Conservation (phyloP, 2,888 invertebrate species). For the Papilio elwesi region DNA sequence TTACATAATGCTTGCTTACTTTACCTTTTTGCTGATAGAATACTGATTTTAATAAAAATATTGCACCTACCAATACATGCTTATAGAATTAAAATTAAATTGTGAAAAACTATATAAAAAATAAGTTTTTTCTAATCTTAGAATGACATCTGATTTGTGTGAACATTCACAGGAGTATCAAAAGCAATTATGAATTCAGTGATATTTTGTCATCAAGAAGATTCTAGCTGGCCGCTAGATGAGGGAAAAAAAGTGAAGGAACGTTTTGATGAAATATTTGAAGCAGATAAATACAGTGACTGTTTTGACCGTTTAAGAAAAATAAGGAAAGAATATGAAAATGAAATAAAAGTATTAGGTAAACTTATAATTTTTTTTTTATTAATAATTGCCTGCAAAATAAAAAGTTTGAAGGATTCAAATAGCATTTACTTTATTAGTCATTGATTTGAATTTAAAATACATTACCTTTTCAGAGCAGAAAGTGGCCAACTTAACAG, state of each 20-base stretch:
- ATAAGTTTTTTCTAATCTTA: too few relatives aligned
- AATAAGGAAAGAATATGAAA: constrained; percentile 85
- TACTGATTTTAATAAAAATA: too few relatives aligned
- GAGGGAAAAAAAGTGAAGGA: constrained; percentile 97
- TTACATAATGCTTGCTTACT: too few relatives aligned
- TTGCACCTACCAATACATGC: too few relatives aligned
- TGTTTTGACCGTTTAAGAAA: constrained; percentile 91
- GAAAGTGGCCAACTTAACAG: constrained; percentile 79
- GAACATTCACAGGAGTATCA: constrained; percentile 88
- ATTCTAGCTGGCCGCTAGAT: constrained; percentile 97
- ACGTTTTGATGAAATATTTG: constrained; percentile 99
- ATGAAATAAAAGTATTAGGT: constrained; percentile 82
- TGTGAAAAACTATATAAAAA: too few relatives aligned
- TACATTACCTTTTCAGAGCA: constrained; percentile 63
- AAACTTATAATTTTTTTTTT: constrained; percentile 44
- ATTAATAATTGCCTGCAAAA: not conserved
- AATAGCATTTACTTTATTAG: not conserved
- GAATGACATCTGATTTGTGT: too few relatives aligned
- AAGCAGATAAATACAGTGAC: constrained; percentile 95
- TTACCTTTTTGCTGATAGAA: too few relatives aligned
- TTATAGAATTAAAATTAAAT: too few relatives aligned
- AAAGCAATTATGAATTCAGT: constrained; percentile 97
- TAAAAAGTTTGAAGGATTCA: not conserved
- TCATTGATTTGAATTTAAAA: not conserved
- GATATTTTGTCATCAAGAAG: constrained; percentile 99